Base-by-base conservation (phyloP, 1,140 invertebrate species). In the Pseudomyrmex dendroicus region DNA sequence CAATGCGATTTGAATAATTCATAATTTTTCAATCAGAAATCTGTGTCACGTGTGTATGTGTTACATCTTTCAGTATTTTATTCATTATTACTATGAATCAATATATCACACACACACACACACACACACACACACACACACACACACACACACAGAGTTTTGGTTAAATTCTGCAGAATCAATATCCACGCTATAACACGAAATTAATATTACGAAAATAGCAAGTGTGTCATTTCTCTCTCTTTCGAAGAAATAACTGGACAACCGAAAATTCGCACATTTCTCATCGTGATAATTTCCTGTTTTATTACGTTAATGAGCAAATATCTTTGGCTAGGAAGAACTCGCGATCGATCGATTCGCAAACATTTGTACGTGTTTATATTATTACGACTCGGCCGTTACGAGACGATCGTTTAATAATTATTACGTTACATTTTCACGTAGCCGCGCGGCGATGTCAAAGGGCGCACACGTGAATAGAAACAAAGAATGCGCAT, bases 131-230 rank as follows among this genome's bases (percentile, higher is more conserved):
- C 20, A 20, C 15, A 20, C 20, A 20, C 20, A 20, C 20, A 0
- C 0, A 20, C 20, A 20, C 20, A 20, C 20, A 20, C 20, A 20
- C 20, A 20, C n/a, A 48, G 20, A 35, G 22, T 80, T 48, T 8
- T 8, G n/a, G 35, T 72, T 50, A 61, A 67, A 59, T 70, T 22
- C 2, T 57, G n/a, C 20, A 8, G 54, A 57, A 80, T 80, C 76
- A 2, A 80, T 80, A 66, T 35, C 7, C 22, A 25, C 9, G 56
- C 4, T 56, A 5, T 64, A 35, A 35, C 5, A 59, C 22, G 12
- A 70, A 80, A 72, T 70, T 80, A 61, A 59, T 12, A 35, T 70
- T 35, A 48, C 22, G 0, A 72, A 80, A 80, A 72, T 70, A 80
- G 54, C 15, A 1, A 10, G 8, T 9, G 35, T 50, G 54, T 17